A percentile compares a stretch with the other conserved stretches of the same genome.
Evolutionary conservation across 2,888 invertebrate genomes (phyloP).

Genomic region (Dynastes grantii): DNA sequence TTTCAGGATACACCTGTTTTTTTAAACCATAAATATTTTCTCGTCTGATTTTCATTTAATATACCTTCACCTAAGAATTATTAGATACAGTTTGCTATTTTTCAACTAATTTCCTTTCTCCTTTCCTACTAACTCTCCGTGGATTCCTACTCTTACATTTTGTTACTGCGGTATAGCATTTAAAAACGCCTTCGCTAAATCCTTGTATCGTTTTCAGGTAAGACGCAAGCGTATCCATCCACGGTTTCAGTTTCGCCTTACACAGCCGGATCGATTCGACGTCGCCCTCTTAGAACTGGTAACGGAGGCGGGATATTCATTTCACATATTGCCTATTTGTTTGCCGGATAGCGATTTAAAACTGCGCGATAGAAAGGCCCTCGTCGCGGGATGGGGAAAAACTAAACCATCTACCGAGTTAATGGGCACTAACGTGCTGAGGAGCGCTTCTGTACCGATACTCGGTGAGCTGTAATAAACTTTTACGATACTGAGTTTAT

Average conservation of each 20-base stretch:
- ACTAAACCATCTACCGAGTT: constrained; percentile 82
- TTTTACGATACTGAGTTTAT: constrained; percentile 7
- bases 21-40: no score
- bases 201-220: constrained; percentile 69
- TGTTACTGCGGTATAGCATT: no score
- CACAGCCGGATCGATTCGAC: constrained; percentile 88
- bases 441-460: constrained; percentile 87
- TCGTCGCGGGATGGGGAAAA: constrained; percentile 90
- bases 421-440: constrained; percentile 85
- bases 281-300: constrained; percentile 83
- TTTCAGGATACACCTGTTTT: no score
- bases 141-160: no score
- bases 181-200: not conserved
- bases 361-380: constrained; percentile 74
- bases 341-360: constrained; percentile 74
- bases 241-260: constrained; percentile 84
- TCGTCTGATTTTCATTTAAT: no score
- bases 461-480: constrained; percentile 74
- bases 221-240: constrained; percentile 85
- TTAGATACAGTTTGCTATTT: no score
- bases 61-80: no score
- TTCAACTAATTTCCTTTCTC: no score
- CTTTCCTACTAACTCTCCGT: no score
- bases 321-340: constrained; percentile 86
- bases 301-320: constrained; percentile 73